Percentiles rank a stretch among this genome's conserved stretches.
These are phyloP conservation scores for Amphiprion percula DNA, from an alignment of 2,113 vertebrate species.

Conservation along the genomic window DNA sequence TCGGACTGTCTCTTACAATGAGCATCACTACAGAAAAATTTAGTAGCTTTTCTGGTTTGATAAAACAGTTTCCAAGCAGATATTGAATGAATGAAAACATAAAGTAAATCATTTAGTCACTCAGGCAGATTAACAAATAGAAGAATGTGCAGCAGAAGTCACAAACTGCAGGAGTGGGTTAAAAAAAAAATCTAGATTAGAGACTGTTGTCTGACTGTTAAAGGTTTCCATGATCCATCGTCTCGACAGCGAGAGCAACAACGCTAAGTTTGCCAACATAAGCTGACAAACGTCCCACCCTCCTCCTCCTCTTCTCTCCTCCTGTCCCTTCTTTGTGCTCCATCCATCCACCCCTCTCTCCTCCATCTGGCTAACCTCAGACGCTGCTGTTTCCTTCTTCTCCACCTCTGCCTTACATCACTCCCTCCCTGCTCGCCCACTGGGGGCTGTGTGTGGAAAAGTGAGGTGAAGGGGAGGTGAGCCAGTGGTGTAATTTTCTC, in stretches of 20 bases:
- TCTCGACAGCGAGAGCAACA: constrained; percentile 30
- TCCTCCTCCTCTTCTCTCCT: neutral
- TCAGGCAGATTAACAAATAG: constrained; percentile 7
- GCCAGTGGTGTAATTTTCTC: constrained; percentile 62
- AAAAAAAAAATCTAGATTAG: neutral
- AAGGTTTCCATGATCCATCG: constrained; percentile 53
- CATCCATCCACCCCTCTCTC: constrained; percentile 42
- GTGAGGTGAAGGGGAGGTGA: constrained; percentile 58
- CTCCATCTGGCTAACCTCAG: constrained; percentile 84
- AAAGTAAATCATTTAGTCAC: constrained; percentile 6
- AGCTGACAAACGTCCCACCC: constrained; percentile 37
- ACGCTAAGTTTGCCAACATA: constrained; percentile 49
- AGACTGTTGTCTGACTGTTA: constrained; percentile 16
- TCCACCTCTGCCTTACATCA: constrained; percentile 82
- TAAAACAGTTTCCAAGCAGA: neutral
- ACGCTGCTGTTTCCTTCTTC: constrained; percentile 77
- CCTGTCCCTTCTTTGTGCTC: constrained; percentile 21
- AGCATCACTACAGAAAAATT: neutral
- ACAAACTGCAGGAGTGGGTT: constrained; percentile 3
- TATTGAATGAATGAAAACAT: neutral
- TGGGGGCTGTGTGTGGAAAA: constrained; percentile 48
- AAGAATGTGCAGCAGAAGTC: constrained; percentile 4
- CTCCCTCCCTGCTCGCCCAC: constrained; percentile 59
- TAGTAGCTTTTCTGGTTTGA: neutral
- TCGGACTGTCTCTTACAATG: too few relatives aligned